A percentile compares a stretch with the other conserved stretches of the same genome.
Conservation (phyloP, 1,140 invertebrate genomes). For the Drosophila saltans region DNA sequence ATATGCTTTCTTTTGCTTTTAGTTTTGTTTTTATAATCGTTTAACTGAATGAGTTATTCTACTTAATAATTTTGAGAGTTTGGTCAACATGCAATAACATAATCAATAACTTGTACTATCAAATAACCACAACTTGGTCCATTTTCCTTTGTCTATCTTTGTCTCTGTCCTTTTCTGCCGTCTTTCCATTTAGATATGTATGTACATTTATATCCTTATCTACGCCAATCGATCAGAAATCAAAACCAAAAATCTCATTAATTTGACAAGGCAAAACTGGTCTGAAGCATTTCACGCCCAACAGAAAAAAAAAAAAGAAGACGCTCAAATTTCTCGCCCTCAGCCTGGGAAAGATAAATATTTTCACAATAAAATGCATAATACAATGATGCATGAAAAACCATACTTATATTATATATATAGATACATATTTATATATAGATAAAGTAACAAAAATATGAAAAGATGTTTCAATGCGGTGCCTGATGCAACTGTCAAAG, state of each 20-base stretch:
- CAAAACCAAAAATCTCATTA: constrained; percentile 76
- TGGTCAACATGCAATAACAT: neutral
- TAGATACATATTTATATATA: constrained; percentile 11
- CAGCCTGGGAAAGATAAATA: constrained; percentile 72
- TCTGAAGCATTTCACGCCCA: constrained; percentile 23
- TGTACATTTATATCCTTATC: constrained; percentile 26
- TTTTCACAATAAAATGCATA: constrained; percentile 51
- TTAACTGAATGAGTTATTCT: no score
- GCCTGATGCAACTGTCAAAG: constrained; percentile 72
- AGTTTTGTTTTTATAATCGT: no score
- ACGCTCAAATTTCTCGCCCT: constrained; percentile 39
- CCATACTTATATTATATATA: constrained; percentile 20
- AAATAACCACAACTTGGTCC: neutral
- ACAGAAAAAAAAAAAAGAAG: neutral
- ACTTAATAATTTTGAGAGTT: no score
- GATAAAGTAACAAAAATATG: constrained; percentile 39
- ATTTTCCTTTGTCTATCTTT: constrained; percentile 11
- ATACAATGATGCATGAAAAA: constrained; percentile 18
- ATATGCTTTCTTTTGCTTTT: no score
- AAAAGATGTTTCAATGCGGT: constrained; percentile 38
- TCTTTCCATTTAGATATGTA: constrained; percentile 12
- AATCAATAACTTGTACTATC: neutral
- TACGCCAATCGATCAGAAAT: constrained; percentile 72
- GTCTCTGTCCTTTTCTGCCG: neutral
- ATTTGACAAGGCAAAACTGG: constrained; percentile 57